phyloP scores from a whole-genome alignment of 2,888 invertebrate species.

The Cosmia trapezina region DNA sequence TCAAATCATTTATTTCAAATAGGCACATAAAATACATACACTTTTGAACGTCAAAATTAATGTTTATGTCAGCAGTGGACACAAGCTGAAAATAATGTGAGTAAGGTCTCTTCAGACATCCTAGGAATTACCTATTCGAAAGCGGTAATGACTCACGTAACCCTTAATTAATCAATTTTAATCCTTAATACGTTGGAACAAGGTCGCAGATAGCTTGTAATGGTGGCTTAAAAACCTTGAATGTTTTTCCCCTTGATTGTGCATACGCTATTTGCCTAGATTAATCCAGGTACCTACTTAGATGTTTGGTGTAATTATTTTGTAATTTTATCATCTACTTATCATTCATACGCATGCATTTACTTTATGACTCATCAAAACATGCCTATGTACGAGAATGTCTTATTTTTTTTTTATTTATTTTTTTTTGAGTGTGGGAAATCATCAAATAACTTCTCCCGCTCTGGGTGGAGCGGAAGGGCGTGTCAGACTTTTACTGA shows the following conservation, averaged over 20 bases:
- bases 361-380: neutral
- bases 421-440: too few species aligned
- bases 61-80: too few species aligned
- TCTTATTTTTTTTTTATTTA: too few species aligned
- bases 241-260: slow-evolving; percentile 25
- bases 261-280: slow-evolving; percentile 19
- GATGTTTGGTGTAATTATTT: slow-evolving; percentile 17
- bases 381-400: neutral
- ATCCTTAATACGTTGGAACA: slow-evolving; percentile 1
- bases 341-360: neutral
- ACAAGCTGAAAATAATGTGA: neutral
- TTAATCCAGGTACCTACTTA: slow-evolving; percentile 33
- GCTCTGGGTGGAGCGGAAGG: too few species aligned
- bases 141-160: slow-evolving; percentile 5
- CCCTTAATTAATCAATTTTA: neutral
- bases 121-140: neutral
- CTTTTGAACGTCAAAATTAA: too few species aligned
- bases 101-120: neutral
- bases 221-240: neutral
- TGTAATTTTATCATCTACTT: neutral
- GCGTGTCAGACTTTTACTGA: too few species aligned
- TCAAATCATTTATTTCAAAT: too few species aligned
- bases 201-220: slow-evolving; percentile 10
- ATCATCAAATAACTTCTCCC: too few species aligned
- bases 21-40: too few species aligned